Percentiles rank a stretch among this genome's conserved stretches.
These are phyloP conservation scores for Bufo bufo DNA, from an alignment of 2,113 vertebrate genomes.

Conservation along the genomic window DNA sequence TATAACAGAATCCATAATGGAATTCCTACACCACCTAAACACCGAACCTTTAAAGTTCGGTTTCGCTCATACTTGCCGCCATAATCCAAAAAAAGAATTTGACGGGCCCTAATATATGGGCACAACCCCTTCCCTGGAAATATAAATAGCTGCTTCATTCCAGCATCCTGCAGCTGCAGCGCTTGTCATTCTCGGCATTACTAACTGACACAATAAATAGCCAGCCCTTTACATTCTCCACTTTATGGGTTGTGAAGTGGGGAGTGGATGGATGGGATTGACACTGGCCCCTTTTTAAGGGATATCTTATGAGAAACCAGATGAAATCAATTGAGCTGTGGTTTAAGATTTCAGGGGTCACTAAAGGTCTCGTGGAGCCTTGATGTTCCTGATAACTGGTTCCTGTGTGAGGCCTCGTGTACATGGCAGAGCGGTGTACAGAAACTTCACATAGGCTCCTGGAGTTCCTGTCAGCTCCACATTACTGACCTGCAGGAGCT, in stretches of 20 bases:
- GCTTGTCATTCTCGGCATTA: slow-evolving; percentile 36
- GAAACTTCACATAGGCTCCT: background rate
- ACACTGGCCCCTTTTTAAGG: slow-evolving; percentile 16
- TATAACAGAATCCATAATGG: too few relatives aligned
- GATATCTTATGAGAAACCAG: slow-evolving; percentile 6
- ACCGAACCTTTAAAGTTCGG: too few relatives aligned
- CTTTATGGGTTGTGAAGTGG: slow-evolving; percentile 33
- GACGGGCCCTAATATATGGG: background rate
- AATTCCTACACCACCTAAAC: too few relatives aligned
- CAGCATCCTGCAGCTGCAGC: slow-evolving; percentile 7
- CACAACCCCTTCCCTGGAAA: background rate
- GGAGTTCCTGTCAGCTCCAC: background rate
- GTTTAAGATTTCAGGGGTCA: slow-evolving; percentile 2
- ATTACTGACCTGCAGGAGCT: background rate
- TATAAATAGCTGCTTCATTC: slow-evolving; percentile 33
- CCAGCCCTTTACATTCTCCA: background rate
- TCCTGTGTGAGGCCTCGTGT: background rate
- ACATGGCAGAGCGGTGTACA: background rate
- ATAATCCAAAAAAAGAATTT: background rate
- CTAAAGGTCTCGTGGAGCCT: slow-evolving; percentile 6
- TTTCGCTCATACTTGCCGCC: too few relatives aligned
- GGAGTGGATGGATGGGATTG: background rate
- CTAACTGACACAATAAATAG: slow-evolving; percentile 41
- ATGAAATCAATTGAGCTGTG: slow-evolving; percentile 11
- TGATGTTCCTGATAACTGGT: slow-evolving; percentile 20